Evolutionary conservation across 2,113 vertebrate genomes (phyloP).

Genomic region (Okapia johnstoni): DNA sequence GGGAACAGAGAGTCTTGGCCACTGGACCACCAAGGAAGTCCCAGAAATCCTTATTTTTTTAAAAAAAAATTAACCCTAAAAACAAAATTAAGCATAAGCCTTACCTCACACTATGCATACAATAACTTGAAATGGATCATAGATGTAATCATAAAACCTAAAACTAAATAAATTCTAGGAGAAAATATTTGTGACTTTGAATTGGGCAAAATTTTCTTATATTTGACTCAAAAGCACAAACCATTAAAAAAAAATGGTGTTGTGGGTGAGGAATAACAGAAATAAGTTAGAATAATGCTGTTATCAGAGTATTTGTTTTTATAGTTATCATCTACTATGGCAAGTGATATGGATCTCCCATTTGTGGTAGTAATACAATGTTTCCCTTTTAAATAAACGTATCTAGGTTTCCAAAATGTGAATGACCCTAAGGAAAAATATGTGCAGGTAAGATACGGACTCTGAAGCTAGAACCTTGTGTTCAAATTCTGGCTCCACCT

Average conservation of each 20-base stretch:
- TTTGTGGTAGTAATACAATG: neutral
- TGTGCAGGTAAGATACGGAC: neutral
- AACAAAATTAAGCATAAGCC: neutral
- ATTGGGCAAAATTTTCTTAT: neutral
- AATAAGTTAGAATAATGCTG: neutral
- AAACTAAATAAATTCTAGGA: neutral
- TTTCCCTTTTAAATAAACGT: neutral
- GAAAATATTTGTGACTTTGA: neutral
- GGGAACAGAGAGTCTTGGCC: neutral
- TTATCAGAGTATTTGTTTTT: neutral
- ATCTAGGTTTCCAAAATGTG: neutral
- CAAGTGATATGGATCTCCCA: neutral
- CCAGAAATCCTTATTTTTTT: rapidly evolving
- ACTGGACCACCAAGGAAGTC: neutral
- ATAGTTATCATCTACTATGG: neutral
- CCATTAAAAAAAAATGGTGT: neutral
- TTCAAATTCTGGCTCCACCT: neutral
- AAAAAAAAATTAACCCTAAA: too few relatives aligned
- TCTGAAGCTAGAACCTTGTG: neutral
- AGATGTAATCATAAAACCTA: neutral
- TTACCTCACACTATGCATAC: neutral
- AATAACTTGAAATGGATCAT: neutral
- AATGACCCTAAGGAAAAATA: neutral
- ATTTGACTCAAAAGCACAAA: neutral
- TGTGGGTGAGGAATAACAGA: neutral